Conservation (phyloP, 2,797 vertebrate genomes). For the Pelobates cultripes region DNA sequence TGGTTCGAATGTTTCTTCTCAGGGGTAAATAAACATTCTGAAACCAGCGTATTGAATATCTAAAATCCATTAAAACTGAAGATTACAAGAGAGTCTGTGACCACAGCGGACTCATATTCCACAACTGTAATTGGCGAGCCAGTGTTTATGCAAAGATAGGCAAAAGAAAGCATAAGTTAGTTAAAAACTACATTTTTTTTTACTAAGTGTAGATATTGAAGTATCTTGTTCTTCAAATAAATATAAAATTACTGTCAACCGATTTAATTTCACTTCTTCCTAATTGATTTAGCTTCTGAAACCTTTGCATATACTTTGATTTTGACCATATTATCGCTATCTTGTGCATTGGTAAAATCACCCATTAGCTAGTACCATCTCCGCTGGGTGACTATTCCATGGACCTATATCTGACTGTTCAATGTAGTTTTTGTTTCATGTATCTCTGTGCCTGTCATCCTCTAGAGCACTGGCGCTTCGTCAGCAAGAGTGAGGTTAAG, state of each 20-base stretch:
- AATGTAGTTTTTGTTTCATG: neutral
- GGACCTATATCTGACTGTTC: neutral
- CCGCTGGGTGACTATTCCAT: neutral
- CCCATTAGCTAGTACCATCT: neutral
- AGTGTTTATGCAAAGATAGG: conserved; percentile 44
- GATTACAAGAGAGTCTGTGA: conserved; percentile 45
- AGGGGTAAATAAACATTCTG: conserved; percentile 54
- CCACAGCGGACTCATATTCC: conserved; percentile 54
- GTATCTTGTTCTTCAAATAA: neutral
- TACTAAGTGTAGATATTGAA: neutral
- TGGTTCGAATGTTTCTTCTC: conserved; percentile 51
- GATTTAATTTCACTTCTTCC: neutral
- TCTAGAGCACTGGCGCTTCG: conserved; percentile 10
- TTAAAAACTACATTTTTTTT: conserved; percentile 17
- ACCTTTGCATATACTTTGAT: too few relatives aligned
- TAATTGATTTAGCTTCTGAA: neutral
- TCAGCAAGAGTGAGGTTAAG: conserved; percentile 33
- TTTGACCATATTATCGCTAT: neutral
- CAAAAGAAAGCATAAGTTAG: conserved; percentile 43
- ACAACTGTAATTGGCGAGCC: conserved; percentile 48
- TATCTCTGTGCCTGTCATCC: neutral
- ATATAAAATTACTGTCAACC: neutral
- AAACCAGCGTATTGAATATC: conserved; percentile 52
- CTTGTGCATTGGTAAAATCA: neutral
- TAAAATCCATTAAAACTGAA: conserved; percentile 53